Conservation (phyloP, 2,113 vertebrate genomes). For the Piaya cayana region DNA sequence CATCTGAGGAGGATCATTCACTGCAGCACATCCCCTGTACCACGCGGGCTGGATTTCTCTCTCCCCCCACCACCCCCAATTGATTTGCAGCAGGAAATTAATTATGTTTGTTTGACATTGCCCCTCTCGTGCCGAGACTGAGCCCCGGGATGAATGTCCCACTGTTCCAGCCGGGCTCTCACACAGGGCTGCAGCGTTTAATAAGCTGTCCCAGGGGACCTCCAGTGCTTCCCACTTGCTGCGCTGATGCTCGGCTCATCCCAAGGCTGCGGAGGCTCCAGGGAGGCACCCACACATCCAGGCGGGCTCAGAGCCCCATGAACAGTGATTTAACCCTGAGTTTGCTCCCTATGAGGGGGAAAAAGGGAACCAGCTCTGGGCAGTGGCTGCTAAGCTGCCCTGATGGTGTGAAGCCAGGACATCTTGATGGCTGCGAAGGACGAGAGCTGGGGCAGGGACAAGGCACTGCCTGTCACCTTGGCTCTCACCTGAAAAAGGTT, state of each 20-base stretch:
- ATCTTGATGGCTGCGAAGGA: background rate
- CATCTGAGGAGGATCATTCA: background rate
- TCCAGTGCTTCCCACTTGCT: background rate
- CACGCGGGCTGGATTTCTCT: slow-evolving; percentile 19
- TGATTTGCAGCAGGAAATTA: slow-evolving; percentile 53
- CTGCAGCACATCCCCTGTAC: background rate
- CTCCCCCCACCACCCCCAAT: slow-evolving; percentile 2
- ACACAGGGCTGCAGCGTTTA: background rate
- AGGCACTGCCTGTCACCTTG: background rate
- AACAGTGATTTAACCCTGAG: rapidly evolving
- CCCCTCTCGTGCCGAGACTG: background rate
- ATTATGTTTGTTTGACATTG: slow-evolving; percentile 32
- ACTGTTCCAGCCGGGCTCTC: background rate
- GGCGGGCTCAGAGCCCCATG: background rate
- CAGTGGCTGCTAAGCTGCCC: background rate
- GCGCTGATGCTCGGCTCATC: rapidly evolving
- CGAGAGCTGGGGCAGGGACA: background rate
- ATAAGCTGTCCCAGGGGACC: background rate
- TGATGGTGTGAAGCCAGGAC: background rate
- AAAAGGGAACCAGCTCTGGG: rapidly evolving
- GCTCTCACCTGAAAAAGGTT: background rate
- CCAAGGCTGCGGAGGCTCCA: rapidly evolving
- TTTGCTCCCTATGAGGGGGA: rapidly evolving
- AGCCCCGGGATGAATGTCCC: background rate
- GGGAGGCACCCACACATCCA: background rate